Percentiles rank a stretch among this genome's conserved stretches.
Evolutionary conservation across 2,113 vertebrate species (phyloP).

Genomic region (Chiloscyllium plagiosum): DNA sequence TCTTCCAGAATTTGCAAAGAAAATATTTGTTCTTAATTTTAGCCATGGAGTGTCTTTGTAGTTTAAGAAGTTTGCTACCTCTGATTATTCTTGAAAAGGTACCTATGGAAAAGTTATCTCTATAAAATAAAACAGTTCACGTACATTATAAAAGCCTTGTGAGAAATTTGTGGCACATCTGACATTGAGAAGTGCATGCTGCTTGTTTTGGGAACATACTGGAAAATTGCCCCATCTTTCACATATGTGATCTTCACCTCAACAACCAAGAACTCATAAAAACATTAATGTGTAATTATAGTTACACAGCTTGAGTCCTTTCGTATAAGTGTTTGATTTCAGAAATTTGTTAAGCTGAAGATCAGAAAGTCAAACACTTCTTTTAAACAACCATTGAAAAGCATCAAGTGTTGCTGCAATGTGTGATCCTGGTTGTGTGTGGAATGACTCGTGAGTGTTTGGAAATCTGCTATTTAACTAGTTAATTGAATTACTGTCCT

Average conservation of each 20-base stretch:
- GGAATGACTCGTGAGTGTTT: background rate
- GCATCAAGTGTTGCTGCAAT: background rate
- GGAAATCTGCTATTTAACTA: background rate
- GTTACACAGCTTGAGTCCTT: background rate
- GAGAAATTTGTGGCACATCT: background rate
- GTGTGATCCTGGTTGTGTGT: background rate
- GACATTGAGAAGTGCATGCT: background rate
- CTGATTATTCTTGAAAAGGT: background rate
- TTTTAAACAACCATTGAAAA: background rate
- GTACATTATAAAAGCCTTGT: background rate
- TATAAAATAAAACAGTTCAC: background rate
- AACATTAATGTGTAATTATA: background rate
- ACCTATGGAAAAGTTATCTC: background rate
- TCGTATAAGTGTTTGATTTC: background rate
- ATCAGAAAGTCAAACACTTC: conserved; percentile 4
- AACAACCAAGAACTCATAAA: background rate
- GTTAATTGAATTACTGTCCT: background rate
- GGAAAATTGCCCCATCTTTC: background rate
- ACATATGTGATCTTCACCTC: background rate
- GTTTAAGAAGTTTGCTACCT: background rate
- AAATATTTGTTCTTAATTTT: background rate
- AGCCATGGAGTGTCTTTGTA: background rate
- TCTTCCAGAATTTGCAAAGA: background rate
- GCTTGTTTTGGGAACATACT: background rate
- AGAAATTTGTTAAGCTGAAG: conserved; percentile 8